Evolutionary conservation across 2,797 vertebrate species (phyloP), one percentile per base, ranked within the genome.

Genomic region (Scleropages formosus): DNA sequence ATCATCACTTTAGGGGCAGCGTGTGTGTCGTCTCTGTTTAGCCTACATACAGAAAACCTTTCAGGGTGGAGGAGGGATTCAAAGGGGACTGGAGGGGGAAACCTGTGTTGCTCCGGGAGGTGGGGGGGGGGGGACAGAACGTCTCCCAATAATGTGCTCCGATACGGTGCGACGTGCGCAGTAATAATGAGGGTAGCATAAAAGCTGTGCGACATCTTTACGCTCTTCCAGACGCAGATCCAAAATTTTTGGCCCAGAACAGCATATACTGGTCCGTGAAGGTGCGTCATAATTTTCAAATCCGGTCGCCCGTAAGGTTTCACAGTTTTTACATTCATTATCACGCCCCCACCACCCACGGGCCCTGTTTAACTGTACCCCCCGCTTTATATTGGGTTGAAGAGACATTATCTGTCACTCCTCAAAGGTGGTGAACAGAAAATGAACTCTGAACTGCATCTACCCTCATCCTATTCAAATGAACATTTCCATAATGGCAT

Each of bases 361-460:
- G n/a, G n/a, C 72, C 26, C 22, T 49, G 75, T 53, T 77, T 59
- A 69, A 82, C 81, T 83, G 80, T 74, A 82, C 82, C 81, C 78
- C n/a, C 80, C 79, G 20, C 47, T 78, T 84, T 73, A 75, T 63
- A 75, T 72, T 80, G 75, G 80, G 81, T 82, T 80, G 81, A 83
- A 80, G 53, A 73, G 66, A 69, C 46, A 9, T 74, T 81, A 81
- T 83, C 86, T 88, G 85, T 87, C 82, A 81, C 70, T 82, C 65
- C 58, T 47, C 62, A 1, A 74, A 4, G 85, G 85, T 81, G 78
- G 90, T 93, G 93, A 94, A 94, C 90, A 94, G 89, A 88, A 90
- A 86, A 89, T 86, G 91, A 96, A 95, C 96, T 93, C 87, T 96
- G 94, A 96, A 98, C 96, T 97, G 90, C 83, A 51, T 77, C 72